Conservation (phyloP, 53 echinoderm and acorn worm species). For the Zoroaster sp. region DNA sequence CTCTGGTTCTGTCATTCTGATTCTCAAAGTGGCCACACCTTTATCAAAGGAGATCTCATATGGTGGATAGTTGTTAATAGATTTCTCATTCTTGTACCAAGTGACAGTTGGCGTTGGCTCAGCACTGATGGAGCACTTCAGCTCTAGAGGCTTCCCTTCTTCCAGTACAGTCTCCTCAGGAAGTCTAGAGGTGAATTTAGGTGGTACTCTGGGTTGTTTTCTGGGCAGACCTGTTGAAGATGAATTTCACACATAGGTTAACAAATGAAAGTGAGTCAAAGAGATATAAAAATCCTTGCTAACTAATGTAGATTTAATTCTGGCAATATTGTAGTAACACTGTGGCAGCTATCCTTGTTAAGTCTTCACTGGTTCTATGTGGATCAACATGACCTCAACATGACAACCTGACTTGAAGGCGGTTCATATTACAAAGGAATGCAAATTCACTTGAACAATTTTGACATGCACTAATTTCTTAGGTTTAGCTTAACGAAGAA, state of each 20-base stretch:
- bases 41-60: neutral
- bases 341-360: no score
- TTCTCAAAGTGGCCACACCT: constrained; percentile 16
- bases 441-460: no score
- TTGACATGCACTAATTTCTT: no score
- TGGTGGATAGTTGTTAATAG: constrained; percentile 18
- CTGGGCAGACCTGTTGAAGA: constrained; percentile 10
- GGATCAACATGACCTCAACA: no score
- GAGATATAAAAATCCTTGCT: neutral
- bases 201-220: constrained; percentile 7
- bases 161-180: neutral
- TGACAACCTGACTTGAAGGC: no score
- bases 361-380: no score
- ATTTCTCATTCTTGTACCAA: constrained; percentile 80
- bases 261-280: neutral
- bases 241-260: no score
- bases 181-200: constrained; percentile 14
- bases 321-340: no score
- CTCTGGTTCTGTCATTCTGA: constrained; percentile 49
- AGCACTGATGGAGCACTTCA: constrained; percentile 59
- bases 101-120: constrained; percentile 56
- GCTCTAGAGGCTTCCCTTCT: constrained; percentile 50
- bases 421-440: no score
- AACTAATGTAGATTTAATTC: no score
- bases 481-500: no score